Conservation (phyloP, 2,797 vertebrate genomes). For the Tamandua tetradactyla region DNA sequence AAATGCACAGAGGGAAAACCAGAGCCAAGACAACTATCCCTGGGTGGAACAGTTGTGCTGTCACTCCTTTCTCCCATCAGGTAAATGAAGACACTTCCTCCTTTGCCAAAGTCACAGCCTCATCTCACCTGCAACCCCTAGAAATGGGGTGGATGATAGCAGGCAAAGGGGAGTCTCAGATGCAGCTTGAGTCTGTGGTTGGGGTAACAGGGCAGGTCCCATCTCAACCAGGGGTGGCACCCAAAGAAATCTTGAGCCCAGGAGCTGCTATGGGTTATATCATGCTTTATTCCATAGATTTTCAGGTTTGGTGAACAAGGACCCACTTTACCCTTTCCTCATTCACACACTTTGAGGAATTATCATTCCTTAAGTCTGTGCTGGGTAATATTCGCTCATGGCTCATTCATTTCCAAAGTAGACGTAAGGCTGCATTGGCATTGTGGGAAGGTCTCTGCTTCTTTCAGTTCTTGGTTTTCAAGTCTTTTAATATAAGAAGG, state of each 20-base stretch:
- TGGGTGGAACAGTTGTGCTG: fast-evolving
- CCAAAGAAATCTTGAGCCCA: background rate
- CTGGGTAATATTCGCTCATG: background rate
- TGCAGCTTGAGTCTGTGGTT: background rate
- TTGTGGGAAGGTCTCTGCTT: background rate
- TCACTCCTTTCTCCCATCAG: background rate
- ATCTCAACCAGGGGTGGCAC: background rate
- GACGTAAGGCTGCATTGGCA: background rate
- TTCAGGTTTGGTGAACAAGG: background rate
- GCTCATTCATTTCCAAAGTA: background rate
- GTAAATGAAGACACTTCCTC: too few species aligned
- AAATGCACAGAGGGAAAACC: background rate
- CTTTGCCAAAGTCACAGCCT: background rate
- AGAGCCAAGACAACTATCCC: background rate
- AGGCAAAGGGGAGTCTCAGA: background rate
- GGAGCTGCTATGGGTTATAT: background rate
- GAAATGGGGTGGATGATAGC: background rate
- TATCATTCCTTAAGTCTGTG: background rate
- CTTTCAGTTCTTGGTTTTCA: background rate
- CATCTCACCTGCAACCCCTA: background rate
- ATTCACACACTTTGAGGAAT: background rate
- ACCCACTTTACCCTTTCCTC: background rate
- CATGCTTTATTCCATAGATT: background rate
- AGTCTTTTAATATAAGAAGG: background rate
- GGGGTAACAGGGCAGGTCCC: too few species aligned